A percentile compares a stretch with the other conserved stretches of the same genome.
phyloP scores from a whole-genome alignment of 2,113 vertebrate genomes.

The Hippoglossus stenolepis region DNA sequence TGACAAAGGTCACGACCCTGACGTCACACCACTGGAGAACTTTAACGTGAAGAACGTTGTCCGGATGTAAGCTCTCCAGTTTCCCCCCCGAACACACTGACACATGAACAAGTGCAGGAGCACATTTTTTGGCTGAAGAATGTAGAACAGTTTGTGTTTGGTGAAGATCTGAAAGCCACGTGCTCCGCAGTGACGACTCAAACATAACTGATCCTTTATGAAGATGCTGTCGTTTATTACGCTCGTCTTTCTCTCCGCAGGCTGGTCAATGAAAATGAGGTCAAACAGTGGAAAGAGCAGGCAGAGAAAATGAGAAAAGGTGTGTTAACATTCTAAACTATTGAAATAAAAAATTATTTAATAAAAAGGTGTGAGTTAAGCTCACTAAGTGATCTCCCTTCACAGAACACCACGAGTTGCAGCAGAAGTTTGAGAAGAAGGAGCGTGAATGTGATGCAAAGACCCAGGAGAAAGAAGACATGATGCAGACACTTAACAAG shows the following conservation, averaged over 20 bases:
- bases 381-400: background rate
- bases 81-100: background rate
- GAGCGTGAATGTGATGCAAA: slow-evolving; percentile 97
- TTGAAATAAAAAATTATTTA: background rate
- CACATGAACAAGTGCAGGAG: slow-evolving; percentile 23
- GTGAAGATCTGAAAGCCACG: slow-evolving; percentile 13
- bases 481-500: slow-evolving; percentile 99
- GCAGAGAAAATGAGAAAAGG: slow-evolving; percentile 99
- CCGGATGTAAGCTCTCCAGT: slow-evolving; percentile 89
- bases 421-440: slow-evolving; percentile 97
- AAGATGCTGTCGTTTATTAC: slow-evolving; percentile 37
- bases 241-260: slow-evolving; percentile 70
- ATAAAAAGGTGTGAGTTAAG: background rate
- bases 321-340: slow-evolving; percentile 35
- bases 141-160: slow-evolving; percentile 31
- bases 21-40: slow-evolving; percentile 96
- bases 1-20: slow-evolving; percentile 97
- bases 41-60: slow-evolving; percentile 99
- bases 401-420: slow-evolving; percentile 94
- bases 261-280: slow-evolving; percentile 99
- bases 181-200: slow-evolving; percentile 25
- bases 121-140: slow-evolving; percentile 39
- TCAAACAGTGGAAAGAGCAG: slow-evolving; percentile 99
- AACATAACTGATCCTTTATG: slow-evolving; percentile 42
- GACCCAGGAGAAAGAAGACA: slow-evolving; percentile 98